Base-by-base conservation (phyloP, 2,888 invertebrate species). In the Pristionchus mayeri region DNA sequence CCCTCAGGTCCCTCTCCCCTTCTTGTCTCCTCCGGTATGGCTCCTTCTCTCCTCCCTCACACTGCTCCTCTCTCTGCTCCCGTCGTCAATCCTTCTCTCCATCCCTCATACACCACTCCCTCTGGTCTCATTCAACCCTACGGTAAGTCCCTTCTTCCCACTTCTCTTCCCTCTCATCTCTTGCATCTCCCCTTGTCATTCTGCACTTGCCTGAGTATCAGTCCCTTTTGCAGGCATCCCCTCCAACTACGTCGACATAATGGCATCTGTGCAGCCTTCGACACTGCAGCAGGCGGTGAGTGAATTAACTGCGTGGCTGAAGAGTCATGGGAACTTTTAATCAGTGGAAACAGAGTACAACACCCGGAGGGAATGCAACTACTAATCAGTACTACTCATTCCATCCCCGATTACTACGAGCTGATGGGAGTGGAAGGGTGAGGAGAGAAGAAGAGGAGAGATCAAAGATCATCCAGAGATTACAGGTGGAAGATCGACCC, bases 321-420 rank as follows among this genome's bases (percentile, higher is more conserved):
- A 2, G 24, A 75, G 24, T 50, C 30, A 24, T 79, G 40, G 16
- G 21, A 24, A 44, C 6, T 44, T 75, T 21, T 37, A 4, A 11
- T 40, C 44, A 75, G 84, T 71, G 76, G 57, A 57, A 54, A 21
- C 44, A 48, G 71, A 50, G 76, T 44, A 76, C 79, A 76, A 40
- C 78, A n/a, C 37, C 78, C 27, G 84, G 44, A 18, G 67, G 67
- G 21, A 67, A 67, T 67, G 52, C 76, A 24, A 34, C 67, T 37
- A 40, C 71, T 37, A 60, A 85, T 37, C 91, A 91, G 86, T 93
- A 93, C 86, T 93, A 93, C 87, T 92, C 93, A 48, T 93, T 93
- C 84, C 93, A 93, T 85, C 93, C 93, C 44, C 88, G 89, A 48
- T 86, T 91, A 44, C 63, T 90, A 67, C 87, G 90, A 83, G 90